Base-by-base conservation (phyloP, 1,140 invertebrate species). In the Goniozus legneri region DNA sequence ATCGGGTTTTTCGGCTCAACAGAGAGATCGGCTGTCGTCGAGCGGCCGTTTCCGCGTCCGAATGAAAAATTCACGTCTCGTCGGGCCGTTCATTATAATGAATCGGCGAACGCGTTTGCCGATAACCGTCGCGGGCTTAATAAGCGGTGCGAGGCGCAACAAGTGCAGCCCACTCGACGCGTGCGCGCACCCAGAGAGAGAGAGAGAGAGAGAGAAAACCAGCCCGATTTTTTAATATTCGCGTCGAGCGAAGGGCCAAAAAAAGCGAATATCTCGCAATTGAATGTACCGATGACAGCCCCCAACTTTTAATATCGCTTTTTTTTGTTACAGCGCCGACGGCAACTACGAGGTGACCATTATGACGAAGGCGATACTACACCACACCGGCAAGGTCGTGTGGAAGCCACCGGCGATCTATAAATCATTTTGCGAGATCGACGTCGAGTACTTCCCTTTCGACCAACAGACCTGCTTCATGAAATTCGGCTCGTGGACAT, bases 331-430 rank as follows among this genome's bases (percentile, higher is more conserved):
- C 79, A 94, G 92, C 76, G 95, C 95, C 50, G 95, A 98, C 72
- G 95, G 95, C 50, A 97, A 96, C 79, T 98, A 97, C 77, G 94
- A 97, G 79, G 92, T 97, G 63, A 95, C 92, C 56, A 93, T 96
- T 71, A 97, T 97, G 92, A 97, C 93, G 48, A 92, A 94, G 78
- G 91, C 91, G 46, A 92, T 93, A 63, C 79, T 94, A 20, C 88
- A 93, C 66, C 87, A 92, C 69, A 90, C 90, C 52, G 95, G 95
- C 14, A 91, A 89, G 76, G 94, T 98, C 21, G 79, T 90, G 27
- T 98, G 95, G 95, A 95, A 97, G 66, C 95, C 95, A 22, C 95
- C 95, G 36, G 95, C 95, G 50, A 97, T 98, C 73, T 98, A 96
- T 80, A 97, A 97, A 80, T 96, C 91, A 49, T 96, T 94, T 71